Evolutionary conservation across 2,113 vertebrate species (phyloP).

Genomic region (Takifugu bimaculatus): DNA sequence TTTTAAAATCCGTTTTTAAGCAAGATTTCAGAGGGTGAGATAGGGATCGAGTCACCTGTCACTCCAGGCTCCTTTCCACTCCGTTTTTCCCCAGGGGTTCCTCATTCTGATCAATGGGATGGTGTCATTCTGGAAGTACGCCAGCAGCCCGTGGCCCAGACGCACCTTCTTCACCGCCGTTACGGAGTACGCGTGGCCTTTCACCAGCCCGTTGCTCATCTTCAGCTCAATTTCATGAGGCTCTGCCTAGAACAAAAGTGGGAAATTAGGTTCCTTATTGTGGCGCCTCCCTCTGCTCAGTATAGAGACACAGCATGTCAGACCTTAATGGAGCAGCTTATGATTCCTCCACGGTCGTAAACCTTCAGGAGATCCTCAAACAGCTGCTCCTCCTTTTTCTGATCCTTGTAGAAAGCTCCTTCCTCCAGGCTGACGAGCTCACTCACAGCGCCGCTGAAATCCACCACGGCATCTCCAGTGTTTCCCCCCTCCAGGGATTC

Average conservation of each 20-base stretch:
- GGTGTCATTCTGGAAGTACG: constrained; percentile 81
- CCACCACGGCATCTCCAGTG: constrained; percentile 89
- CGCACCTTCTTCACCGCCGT: constrained; percentile 82
- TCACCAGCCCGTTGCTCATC: constrained; percentile 79
- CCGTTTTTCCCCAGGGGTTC: constrained; percentile 89
- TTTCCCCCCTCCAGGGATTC: constrained; percentile 90
- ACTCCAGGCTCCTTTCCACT: constrained; percentile 92
- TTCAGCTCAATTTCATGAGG: constrained; percentile 68
- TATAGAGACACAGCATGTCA: background rate
- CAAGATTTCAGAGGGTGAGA: no score
- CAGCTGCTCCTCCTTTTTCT: constrained; percentile 79
- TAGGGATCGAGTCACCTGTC: constrained; percentile 77
- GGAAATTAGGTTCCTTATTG: background rate
- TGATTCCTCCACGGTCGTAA: constrained; percentile 81
- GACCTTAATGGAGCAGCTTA: constrained; percentile 84
- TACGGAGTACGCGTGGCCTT: constrained; percentile 88
- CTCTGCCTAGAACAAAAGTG: constrained; percentile 56
- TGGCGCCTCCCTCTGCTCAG: background rate
- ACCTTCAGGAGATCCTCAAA: constrained; percentile 85
- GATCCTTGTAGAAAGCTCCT: constrained; percentile 73
- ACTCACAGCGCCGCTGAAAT: constrained; percentile 89
- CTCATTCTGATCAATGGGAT: constrained; percentile 88
- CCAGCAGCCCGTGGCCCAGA: constrained; percentile 77
- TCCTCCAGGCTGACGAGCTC: constrained; percentile 81
- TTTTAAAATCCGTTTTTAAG: no score